These are phyloP conservation scores for Cremastinae sp. DNA, from an alignment of 2,888 invertebrate species.

Conservation along the genomic window DNA sequence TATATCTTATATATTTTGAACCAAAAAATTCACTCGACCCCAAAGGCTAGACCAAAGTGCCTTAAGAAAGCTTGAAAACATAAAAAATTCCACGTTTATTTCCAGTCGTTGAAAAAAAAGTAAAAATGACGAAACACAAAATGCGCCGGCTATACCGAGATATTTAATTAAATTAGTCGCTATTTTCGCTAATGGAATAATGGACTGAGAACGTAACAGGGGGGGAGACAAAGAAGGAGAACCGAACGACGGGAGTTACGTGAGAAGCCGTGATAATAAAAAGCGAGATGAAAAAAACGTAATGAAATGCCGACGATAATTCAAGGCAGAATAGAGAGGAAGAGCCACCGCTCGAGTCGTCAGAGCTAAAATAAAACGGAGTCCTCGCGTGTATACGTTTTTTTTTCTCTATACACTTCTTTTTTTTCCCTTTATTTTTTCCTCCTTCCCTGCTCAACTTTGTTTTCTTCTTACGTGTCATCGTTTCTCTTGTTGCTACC, in stretches of 20 bases:
- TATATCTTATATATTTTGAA: no score
- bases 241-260: no score
- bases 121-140: no score
- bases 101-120: no score
- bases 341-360: conserved; percentile 49
- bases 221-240: no score
- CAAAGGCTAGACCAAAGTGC: no score
- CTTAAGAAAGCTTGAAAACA: no score
- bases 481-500: conserved; percentile 48
- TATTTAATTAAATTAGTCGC: no score
- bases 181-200: conserved; percentile 2
- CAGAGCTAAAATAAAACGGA: conserved; percentile 60
- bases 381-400: neutral
- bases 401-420: conserved; percentile 12
- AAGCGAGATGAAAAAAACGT: neutral
- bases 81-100: no score
- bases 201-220: neutral
- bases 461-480: conserved; percentile 19
- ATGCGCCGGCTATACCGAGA: no score
- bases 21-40: no score
- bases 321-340: conserved; percentile 21
- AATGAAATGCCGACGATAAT: conserved; percentile 50
- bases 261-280: no score
- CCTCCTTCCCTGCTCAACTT: conserved; percentile 18
- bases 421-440: conserved; percentile 1